Evolutionary conservation across 2,888 invertebrate species (phyloP), one percentile per base, ranked within the genome.

Genomic region (Hypercompe scribonia): DNA sequence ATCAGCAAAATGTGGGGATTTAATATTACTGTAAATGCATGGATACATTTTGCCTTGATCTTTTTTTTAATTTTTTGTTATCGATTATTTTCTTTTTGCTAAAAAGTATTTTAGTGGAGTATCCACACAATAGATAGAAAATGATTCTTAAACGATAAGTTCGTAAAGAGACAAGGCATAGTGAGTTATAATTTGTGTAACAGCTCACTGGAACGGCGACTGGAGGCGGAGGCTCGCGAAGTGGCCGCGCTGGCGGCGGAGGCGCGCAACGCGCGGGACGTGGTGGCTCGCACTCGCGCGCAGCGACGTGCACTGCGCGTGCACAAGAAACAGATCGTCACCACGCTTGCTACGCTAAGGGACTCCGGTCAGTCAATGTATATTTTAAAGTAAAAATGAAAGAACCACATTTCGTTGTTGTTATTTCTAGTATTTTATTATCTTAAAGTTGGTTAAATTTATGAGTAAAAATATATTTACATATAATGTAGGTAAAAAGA

Each of bases 151-250:
- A n/a, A 11, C 13, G 11, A 54, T 8, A 24, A 11, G 10, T 58
- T 58, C n/a, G n/a, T 58, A 28, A 28, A 28, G 28, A 58, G 15
- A 28, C 3, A 28, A 58, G 28, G 18, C 54, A 3, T n/a, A 61
- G 28, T 31, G 28, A 18, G 28, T 31, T 5, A 61, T 18, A 31
- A 21, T 61, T 31, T 18, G 10, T 33, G 31, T 66, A 1, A 7
- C 46, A 94, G 95, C 34, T 91, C 92, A 36, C 77, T 95, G 64
- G 95, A 95, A 77, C 91, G 91, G 4, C 92, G 92, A 0, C 72
- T 95, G 33, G 93, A 93, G 73, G 88, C 88, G 5, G 95, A 95
- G 74, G 94, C 95, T 0, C 90, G 91, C 3, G 94, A 94, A 72
- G 93, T 95, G 71, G 88, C 91, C 0, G 89, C 95, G 1, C 82